Evolutionary conservation across 2,888 invertebrate species (phyloP), one percentile per base, ranked within the genome.

Genomic region (Pollenia amentaria): DNA sequence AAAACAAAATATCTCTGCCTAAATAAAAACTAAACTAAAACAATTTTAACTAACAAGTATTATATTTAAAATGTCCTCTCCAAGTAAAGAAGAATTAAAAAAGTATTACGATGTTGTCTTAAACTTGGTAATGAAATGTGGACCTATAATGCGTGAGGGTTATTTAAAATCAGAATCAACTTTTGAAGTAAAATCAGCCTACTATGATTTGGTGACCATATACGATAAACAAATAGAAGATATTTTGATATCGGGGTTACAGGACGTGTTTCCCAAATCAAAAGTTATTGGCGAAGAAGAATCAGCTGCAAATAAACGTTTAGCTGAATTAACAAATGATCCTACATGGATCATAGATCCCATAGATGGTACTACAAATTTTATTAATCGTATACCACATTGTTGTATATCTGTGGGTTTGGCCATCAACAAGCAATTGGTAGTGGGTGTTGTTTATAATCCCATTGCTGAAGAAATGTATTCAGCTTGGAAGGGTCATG

Each of bases 331-430:
- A 88, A 97, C 97, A 0, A 95, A 97, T 91, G 95, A 94, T 12
- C 97, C 97, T 21, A 98, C 97, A 0, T 97, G 97, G 97, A 96
- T 97, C 76, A 96, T 97, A 86, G 97, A 98, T 93, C 97, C 97
- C 7, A 96, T 98, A 73, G 98, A 98, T 94, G 98, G 98, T 42
- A 98, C 97, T 3, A 95, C 96, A 65, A 98, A 98, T 94, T 98
- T 97, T 91, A 95, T 97, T 12, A 94, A 95, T 89, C 94, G 94
- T 48, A 95, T 96, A 90, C 96, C 96, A 6, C 94, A 95, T 84
- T 94, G 95, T 69, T 95, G 96, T 89, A 95, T 97, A 84, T 97
- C 97, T 0, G 94, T 97, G 60, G 97, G 95, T 44, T 90, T 96
- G 62, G 91, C 94, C 1, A 92, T 95, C 21, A 93, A 95, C 55